These are phyloP conservation scores for Mus musculus DNA, from an alignment of 2,113 vertebrate species.

Conservation along the genomic window GRCm39 chr5:64355501-64356000, in stretches of 20 bases:
- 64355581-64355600: background rate
- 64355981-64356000: background rate
- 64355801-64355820: background rate
- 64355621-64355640: background rate
- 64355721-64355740: background rate
- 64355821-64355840: too few relatives aligned
- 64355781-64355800: too few relatives aligned
- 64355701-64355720: background rate
- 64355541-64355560: background rate
- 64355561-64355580: rapidly evolving
- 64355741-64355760: background rate
- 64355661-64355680: rapidly evolving
- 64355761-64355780: background rate
- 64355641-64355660: background rate
- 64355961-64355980: background rate
- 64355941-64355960: background rate
- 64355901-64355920: background rate
- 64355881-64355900: background rate
- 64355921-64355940: background rate
- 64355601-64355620: background rate
- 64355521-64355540: background rate
- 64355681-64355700: background rate
- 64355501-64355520: background rate
- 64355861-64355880: background rate
- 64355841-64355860: background rate